phyloP scores from a whole-genome alignment of 2,888 invertebrate species.

The Tinea semifulvella region DNA sequence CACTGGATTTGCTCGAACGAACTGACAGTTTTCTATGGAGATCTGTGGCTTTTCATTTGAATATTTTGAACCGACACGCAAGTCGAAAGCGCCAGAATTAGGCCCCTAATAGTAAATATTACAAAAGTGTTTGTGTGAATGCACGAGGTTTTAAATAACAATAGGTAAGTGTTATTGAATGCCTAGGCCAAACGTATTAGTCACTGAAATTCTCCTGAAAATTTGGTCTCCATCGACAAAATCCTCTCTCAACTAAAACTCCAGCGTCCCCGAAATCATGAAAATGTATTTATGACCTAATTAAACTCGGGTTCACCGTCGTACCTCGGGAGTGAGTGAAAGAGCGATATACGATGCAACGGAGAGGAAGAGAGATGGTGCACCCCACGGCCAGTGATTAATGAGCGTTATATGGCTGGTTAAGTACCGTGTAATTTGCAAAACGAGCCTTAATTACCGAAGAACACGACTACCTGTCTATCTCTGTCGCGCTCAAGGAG shows the following conservation, averaged over 20 bases:
- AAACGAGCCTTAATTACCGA: constrained; percentile 75
- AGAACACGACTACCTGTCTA: constrained; percentile 54
- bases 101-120: too few relatives aligned
- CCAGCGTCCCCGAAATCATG: constrained; percentile 48
- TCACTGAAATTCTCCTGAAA: constrained; percentile 7
- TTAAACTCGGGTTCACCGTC: constrained; percentile 54
- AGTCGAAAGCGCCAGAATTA: too few relatives aligned
- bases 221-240: constrained; percentile 7
- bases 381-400: constrained; percentile 63
- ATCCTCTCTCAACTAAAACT: constrained; percentile 8
- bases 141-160: too few relatives aligned
- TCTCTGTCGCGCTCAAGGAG: constrained; percentile 15
- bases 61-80: too few relatives aligned
- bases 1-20: too few relatives aligned
- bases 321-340: constrained; percentile 30
- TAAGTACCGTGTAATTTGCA: constrained; percentile 82
- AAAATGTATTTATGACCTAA: constrained; percentile 68
- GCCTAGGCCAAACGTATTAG: too few relatives aligned
- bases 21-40: too few relatives aligned
- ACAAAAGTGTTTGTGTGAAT: too few relatives aligned
- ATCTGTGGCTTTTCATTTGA: too few relatives aligned
- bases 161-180: too few relatives aligned
- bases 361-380: constrained; percentile 34
- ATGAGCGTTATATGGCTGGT: constrained; percentile 73
- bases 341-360: constrained; percentile 18